These are phyloP conservation scores for Triops longicaudatus DNA, from an alignment of 1,140 invertebrate genomes.

Conservation along the genomic window DNA sequence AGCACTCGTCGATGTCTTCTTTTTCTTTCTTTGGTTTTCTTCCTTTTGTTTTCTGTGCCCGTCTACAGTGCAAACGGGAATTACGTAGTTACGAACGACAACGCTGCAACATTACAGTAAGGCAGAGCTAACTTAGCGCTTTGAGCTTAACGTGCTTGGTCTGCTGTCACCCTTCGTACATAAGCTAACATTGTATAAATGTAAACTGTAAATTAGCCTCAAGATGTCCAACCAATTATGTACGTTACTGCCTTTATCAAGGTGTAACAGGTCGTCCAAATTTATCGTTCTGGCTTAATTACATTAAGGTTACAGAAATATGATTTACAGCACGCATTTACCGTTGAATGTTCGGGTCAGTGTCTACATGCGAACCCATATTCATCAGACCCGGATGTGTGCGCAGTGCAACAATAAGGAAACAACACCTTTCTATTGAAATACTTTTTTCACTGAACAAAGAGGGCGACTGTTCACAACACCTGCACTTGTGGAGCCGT, in stretches of 20 bases:
- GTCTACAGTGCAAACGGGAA: background rate
- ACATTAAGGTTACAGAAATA: background rate
- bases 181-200: background rate
- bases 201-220: background rate
- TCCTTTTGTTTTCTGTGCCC: background rate
- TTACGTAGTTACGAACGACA: background rate
- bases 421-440: background rate
- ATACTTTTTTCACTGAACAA: background rate
- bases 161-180: background rate
- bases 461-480: background rate
- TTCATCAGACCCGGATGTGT: background rate
- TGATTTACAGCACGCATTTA: background rate
- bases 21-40: background rate
- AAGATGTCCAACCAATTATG: background rate
- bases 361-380: background rate
- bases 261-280: background rate
- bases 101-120: no score
- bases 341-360: background rate
- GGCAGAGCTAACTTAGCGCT: background rate
- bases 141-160: background rate
- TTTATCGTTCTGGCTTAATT: background rate
- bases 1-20: slow-evolving; percentile 4
- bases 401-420: background rate
- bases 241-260: background rate
- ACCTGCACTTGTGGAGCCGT: slow-evolving; percentile 3